Conservation (phyloP, 1,140 invertebrate species). For the Rhizoglyphus robini region DNA sequence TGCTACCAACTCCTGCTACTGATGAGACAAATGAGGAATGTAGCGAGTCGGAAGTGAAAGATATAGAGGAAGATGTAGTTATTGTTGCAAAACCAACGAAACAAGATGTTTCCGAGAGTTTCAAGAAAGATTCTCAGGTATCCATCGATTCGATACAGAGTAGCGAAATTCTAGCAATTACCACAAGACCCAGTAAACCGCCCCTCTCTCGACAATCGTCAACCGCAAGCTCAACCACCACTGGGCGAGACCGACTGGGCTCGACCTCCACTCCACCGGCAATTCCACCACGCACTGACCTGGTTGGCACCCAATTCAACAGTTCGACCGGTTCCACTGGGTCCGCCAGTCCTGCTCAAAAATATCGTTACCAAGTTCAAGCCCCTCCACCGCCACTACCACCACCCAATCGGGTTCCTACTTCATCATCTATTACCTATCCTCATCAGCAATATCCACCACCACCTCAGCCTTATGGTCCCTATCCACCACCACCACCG, state of each 20-base stretch:
- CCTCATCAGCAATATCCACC: background rate
- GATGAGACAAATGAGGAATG: background rate
- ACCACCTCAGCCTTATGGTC: background rate
- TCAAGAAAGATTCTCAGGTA: too few species aligned
- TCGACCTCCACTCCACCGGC: background rate
- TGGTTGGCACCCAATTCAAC: background rate
- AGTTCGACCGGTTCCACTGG: too few species aligned
- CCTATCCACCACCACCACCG: background rate
- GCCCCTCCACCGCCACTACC: background rate
- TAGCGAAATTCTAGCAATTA: too few species aligned
- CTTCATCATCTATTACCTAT: background rate
- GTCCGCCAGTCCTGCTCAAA: background rate
- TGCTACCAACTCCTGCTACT: background rate
- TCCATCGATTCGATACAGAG: too few species aligned
- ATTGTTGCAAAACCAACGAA: too few species aligned
- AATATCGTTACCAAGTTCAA: background rate
- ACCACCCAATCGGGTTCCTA: background rate
- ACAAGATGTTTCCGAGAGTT: too few species aligned
- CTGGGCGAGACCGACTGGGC: too few species aligned
- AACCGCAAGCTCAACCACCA: background rate
- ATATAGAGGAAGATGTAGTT: too few species aligned
- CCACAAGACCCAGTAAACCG: too few species aligned
- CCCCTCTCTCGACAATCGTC: slow-evolving; percentile 6
- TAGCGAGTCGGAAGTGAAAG: too few species aligned
- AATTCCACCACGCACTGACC: slow-evolving; percentile 5